phyloP scores from a whole-genome alignment of 2,113 vertebrate genomes.

The Plestiodon gilberti region DNA sequence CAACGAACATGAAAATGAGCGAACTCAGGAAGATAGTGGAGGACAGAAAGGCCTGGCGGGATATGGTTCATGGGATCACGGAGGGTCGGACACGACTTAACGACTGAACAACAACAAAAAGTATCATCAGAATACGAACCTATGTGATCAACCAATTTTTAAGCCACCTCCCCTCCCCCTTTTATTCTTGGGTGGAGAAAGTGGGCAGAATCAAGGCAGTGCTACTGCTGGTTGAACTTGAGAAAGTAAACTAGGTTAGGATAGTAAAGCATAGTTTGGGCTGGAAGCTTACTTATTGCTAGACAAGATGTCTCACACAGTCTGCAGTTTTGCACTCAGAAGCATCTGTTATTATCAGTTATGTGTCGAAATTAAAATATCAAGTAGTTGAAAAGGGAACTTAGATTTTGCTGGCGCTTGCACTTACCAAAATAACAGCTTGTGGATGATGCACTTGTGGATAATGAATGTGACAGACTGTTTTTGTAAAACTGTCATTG shows the following conservation, averaged over 20 bases:
- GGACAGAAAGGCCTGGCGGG: too few species aligned
- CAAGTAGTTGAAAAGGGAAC: background rate
- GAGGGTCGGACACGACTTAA: too few species aligned
- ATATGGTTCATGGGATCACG: too few species aligned
- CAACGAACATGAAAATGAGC: too few species aligned
- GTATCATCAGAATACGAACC: background rate
- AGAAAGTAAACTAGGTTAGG: background rate
- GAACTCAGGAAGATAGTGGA: too few species aligned
- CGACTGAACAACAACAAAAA: too few species aligned
- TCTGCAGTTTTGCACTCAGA: slow-evolving; percentile 48
- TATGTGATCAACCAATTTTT: background rate
- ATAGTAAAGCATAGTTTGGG: slow-evolving; percentile 15
- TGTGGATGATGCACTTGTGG: slow-evolving; percentile 59
- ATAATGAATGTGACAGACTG: slow-evolving; percentile 39
- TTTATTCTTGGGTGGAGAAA: background rate
- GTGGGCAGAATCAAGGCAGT: too few species aligned
- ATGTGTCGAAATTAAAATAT: slow-evolving; percentile 47
- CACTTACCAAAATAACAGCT: slow-evolving; percentile 60
- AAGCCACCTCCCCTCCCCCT: too few species aligned
- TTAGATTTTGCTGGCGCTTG: slow-evolving; percentile 28
- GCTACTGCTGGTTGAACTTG: background rate
- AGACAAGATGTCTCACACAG: slow-evolving; percentile 34
- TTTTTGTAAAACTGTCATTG: slow-evolving; percentile 31
- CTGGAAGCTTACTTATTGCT: slow-evolving; percentile 50
- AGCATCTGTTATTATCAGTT: slow-evolving; percentile 53